Conservation (phyloP, 2,797 vertebrate species). For the Cygnus olor region DNA sequence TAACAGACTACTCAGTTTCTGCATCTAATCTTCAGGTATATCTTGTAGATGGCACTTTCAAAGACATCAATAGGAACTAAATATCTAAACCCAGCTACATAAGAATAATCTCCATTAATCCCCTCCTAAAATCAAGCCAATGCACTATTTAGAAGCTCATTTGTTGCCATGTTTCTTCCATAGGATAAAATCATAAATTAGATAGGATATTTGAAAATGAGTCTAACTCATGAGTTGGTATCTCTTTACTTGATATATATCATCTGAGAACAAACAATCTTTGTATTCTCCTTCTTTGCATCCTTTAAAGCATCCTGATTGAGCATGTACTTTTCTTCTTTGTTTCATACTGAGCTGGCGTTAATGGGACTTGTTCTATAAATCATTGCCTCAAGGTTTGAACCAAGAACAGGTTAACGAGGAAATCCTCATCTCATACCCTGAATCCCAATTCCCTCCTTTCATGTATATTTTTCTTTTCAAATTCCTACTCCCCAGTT, state of each 20-base stretch:
- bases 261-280: not conserved
- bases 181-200: not conserved
- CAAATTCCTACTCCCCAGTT: not conserved
- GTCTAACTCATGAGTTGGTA: not conserved
- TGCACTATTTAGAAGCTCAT: not conserved
- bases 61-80: not conserved
- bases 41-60: not conserved
- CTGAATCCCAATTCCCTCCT: not conserved
- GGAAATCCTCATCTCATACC: not conserved
- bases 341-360: not conserved
- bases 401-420: not conserved
- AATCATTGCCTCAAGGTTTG: not conserved
- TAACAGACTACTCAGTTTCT: not conserved
- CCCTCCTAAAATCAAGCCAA: not conserved
- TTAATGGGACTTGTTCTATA: not conserved
- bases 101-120: not conserved
- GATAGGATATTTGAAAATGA: not conserved
- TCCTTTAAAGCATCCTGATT: slow-evolving; percentile 2
- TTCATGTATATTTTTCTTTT: not conserved
- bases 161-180: not conserved
- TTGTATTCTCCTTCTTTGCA: not conserved
- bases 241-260: not conserved
- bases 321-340: not conserved
- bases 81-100: not conserved
- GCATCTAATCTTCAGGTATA: not conserved